These are phyloP conservation scores for Myotis planiceps DNA, from an alignment of 2,797 vertebrate species.

Conservation along the genomic window DNA sequence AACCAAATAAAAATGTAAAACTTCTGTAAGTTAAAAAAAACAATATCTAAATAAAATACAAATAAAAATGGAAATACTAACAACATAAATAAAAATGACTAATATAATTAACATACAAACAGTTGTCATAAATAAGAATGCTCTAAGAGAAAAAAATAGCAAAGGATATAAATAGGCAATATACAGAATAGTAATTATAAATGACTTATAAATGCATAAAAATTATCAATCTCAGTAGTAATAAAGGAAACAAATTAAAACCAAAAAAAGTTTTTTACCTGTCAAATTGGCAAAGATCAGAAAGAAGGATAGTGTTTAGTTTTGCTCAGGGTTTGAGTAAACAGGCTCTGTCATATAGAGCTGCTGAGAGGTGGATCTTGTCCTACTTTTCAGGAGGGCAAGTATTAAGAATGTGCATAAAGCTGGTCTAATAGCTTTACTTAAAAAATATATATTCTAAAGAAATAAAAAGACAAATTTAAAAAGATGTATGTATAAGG, in stretches of 20 bases:
- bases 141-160: slow-evolving; percentile 12
- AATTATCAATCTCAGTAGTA: slow-evolving; percentile 23
- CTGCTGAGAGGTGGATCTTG: background rate
- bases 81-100: background rate
- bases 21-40: background rate
- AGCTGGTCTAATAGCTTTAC: background rate
- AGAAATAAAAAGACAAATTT: background rate
- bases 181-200: slow-evolving; percentile 37
- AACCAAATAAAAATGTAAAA: slow-evolving; percentile 9
- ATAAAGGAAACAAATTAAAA: slow-evolving; percentile 43
- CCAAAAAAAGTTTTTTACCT: background rate
- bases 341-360: background rate
- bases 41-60: background rate
- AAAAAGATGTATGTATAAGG: background rate
- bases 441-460: background rate
- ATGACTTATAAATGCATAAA: slow-evolving; percentile 21
- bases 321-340: background rate
- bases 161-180: background rate
- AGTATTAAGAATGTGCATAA: background rate
- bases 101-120: slow-evolving; percentile 22
- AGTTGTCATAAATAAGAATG: slow-evolving; percentile 30
- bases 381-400: background rate
- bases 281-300: slow-evolving; percentile 9
- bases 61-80: slow-evolving; percentile 3
- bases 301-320: background rate